Percentiles rank a stretch among this genome's conserved stretches.
These are phyloP conservation scores for Theristicus caerulescens DNA, from an alignment of 2,113 vertebrate genomes.

Conservation along the genomic window DNA sequence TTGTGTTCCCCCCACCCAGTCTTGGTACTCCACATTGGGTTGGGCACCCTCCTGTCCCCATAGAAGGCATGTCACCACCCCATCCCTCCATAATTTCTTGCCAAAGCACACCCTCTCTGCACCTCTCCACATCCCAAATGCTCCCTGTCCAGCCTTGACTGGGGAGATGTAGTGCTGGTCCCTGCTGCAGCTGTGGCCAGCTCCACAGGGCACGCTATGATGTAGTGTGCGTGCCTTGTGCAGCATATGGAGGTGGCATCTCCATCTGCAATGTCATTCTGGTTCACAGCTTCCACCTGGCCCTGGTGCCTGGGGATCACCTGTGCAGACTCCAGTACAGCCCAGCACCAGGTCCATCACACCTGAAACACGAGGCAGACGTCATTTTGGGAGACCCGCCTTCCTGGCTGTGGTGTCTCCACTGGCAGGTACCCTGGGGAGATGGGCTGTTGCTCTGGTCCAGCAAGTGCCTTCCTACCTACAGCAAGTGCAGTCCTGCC, in stretches of 20 bases:
- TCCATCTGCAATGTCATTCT: background rate
- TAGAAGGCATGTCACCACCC: background rate
- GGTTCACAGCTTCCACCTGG: background rate
- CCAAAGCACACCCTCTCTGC: background rate
- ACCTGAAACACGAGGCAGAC: background rate
- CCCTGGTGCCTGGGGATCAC: background rate
- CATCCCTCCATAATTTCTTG: background rate
- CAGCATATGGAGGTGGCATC: background rate
- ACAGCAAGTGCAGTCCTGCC: background rate
- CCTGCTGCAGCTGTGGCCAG: background rate
- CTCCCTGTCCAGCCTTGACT: background rate
- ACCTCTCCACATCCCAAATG: background rate
- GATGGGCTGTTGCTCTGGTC: background rate
- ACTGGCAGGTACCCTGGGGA: too few species aligned
- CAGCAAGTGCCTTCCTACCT: background rate
- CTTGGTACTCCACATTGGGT: background rate
- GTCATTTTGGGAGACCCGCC: background rate
- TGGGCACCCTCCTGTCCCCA: background rate
- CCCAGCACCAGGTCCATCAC: background rate
- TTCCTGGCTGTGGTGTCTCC: background rate
- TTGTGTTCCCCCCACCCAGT: background rate
- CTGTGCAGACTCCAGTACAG: background rate
- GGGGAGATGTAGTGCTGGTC: background rate
- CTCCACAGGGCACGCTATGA: fast-evolving
- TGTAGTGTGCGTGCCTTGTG: background rate